Evolutionary conservation across 2,888 invertebrate genomes (phyloP).

Genomic region (Calliopum simillimum): DNA sequence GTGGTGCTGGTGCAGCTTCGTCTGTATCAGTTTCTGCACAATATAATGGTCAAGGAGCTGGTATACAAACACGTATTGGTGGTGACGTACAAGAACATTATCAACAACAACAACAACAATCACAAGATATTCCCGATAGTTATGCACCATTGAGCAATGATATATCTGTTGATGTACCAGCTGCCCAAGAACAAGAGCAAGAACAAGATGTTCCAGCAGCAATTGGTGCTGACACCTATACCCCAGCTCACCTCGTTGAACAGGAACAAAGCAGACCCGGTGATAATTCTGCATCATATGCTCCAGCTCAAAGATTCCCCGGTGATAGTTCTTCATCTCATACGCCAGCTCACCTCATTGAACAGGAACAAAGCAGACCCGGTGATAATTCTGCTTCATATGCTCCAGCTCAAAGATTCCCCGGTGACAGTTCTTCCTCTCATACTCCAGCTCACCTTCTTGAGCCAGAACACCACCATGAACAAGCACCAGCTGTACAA

Average conservation of each 20-base stretch:
- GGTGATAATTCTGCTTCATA: background rate
- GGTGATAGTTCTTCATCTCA: background rate
- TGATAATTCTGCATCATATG: background rate
- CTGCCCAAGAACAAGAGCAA: background rate
- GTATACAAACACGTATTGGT: background rate
- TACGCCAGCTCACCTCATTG: background rate
- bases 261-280: background rate
- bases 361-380: background rate
- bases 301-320: background rate
- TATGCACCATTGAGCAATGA: background rate
- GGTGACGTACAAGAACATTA: constrained; percentile 5
- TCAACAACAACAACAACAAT: background rate
- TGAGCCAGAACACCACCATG: background rate
- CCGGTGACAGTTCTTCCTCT: constrained; percentile 4
- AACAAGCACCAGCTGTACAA: background rate
- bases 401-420: too few relatives aligned
- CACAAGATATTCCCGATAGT: background rate
- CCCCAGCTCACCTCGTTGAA: constrained; percentile 8
- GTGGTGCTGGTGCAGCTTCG: background rate
- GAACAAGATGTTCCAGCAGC: constrained; percentile 9
- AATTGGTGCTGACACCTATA: constrained; percentile 14
- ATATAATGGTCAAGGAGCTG: background rate
- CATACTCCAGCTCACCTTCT: background rate
- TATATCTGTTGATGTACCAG: background rate
- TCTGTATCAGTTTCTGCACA: background rate